Evolutionary conservation across 2,113 vertebrate species (phyloP).

Genomic region (Melanocharis versteri): DNA sequence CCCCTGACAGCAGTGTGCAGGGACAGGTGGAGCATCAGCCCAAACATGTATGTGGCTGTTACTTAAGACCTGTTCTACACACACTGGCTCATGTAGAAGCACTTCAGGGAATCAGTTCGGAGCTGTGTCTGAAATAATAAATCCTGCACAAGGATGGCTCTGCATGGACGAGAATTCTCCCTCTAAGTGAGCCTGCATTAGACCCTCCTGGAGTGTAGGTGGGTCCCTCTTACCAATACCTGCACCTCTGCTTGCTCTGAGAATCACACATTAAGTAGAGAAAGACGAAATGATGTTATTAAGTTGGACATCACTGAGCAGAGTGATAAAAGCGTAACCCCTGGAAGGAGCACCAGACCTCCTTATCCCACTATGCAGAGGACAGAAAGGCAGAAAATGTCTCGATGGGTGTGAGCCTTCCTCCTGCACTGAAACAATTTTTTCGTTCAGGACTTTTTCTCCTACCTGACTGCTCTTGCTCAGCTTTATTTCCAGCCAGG

Average conservation of each 20-base stretch:
- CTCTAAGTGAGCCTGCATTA: neutral
- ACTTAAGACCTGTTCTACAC: neutral
- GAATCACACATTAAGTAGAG: neutral
- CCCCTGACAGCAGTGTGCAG: neutral
- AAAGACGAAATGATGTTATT: neutral
- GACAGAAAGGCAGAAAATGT: neutral
- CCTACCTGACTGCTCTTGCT: neutral
- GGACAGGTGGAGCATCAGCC: neutral
- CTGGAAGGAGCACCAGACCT: neutral
- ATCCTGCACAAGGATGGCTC: neutral
- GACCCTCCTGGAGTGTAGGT: neutral
- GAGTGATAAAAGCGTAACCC: neutral
- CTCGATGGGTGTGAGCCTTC: neutral
- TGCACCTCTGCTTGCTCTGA: neutral
- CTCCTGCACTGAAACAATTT: neutral
- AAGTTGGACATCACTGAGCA: neutral
- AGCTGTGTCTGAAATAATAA: neutral
- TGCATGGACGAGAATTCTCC: neutral
- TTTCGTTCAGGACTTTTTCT: neutral
- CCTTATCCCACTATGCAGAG: neutral
- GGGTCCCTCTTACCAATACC: neutral
- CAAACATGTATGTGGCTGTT: accelerated
- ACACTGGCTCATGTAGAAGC: neutral
- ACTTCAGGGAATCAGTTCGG: neutral
- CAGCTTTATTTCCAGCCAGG: neutral